phyloP scores from a whole-genome alignment of 1,140 invertebrate genomes.

The Stegodyphus dumicola region DNA sequence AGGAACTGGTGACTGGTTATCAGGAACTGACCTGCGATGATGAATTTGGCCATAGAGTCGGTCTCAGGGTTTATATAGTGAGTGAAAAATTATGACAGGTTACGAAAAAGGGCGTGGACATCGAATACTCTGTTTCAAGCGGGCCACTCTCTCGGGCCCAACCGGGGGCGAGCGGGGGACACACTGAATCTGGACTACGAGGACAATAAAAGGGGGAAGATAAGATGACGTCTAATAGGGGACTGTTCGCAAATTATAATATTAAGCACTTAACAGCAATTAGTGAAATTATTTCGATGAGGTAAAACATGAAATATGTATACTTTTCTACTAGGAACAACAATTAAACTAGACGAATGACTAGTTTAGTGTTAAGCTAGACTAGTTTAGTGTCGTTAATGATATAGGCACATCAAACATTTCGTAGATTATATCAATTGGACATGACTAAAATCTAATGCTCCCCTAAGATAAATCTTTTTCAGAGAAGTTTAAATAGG shows the following conservation, averaged over 20 bases:
- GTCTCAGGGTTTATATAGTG: conserved; percentile 27
- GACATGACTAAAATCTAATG: no score
- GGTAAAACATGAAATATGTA: not conserved
- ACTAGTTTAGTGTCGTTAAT: no score
- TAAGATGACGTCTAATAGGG: conserved; percentile 12
- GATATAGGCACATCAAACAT: no score
- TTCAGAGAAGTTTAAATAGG: no score
- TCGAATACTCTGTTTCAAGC: conserved; percentile 2
- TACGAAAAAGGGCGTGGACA: conserved; percentile 55
- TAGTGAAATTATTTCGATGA: not conserved
- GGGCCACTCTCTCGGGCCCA: conserved; percentile 4
- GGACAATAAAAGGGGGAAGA: conserved; percentile 31
- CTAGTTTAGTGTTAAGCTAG: no score
- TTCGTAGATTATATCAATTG: no score
- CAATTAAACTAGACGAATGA: no score
- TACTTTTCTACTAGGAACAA: no score
- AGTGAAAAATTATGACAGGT: conserved; percentile 21
- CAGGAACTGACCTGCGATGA: not conserved
- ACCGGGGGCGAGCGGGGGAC: conserved; percentile 41
- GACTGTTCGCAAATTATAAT: conserved; percentile 7
- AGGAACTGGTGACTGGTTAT: no score
- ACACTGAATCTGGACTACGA: conserved; percentile 28
- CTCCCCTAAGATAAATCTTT: no score
- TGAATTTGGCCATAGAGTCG: not conserved
- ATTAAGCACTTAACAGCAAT: not conserved